Evolutionary conservation across 2,797 vertebrate genomes (phyloP).

Genomic region (Tarsius wallacei): DNA sequence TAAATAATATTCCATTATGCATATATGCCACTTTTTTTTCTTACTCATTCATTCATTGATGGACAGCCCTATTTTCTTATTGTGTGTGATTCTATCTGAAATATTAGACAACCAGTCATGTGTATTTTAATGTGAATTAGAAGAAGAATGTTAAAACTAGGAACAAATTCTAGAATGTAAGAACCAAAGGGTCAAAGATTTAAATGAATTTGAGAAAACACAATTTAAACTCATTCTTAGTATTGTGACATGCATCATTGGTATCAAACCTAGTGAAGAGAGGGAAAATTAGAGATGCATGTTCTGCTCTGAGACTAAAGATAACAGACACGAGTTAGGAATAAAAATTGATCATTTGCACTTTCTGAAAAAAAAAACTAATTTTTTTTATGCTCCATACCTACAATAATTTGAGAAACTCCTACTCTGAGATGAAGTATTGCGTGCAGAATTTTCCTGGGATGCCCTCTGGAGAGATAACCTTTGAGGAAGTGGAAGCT

Average conservation of each 20-base stretch:
- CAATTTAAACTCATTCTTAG: not conserved
- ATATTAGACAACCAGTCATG: not conserved
- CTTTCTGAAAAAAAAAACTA: not conserved
- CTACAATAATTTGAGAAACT: not conserved
- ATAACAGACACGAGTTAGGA: not conserved
- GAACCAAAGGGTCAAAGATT: not conserved
- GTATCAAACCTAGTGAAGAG: not conserved
- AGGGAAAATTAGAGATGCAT: not conserved
- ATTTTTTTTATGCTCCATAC: not conserved
- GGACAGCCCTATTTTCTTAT: not conserved
- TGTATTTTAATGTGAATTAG: not conserved
- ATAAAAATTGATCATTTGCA: not conserved
- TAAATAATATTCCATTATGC: not conserved
- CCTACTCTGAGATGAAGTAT: not conserved
- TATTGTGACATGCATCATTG: no score
- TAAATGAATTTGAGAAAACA: not conserved
- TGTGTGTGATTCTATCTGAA: not conserved
- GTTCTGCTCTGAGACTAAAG: not conserved
- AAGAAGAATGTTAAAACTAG: not conserved
- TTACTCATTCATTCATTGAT: not conserved
- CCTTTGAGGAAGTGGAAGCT: not conserved
- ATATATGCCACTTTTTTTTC: not conserved
- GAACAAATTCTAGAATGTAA: not conserved
- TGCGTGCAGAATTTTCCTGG: not conserved
- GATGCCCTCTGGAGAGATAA: not conserved